Evolutionary conservation across 1,140 invertebrate genomes (phyloP).

Genomic region (Araneus ventricosus): DNA sequence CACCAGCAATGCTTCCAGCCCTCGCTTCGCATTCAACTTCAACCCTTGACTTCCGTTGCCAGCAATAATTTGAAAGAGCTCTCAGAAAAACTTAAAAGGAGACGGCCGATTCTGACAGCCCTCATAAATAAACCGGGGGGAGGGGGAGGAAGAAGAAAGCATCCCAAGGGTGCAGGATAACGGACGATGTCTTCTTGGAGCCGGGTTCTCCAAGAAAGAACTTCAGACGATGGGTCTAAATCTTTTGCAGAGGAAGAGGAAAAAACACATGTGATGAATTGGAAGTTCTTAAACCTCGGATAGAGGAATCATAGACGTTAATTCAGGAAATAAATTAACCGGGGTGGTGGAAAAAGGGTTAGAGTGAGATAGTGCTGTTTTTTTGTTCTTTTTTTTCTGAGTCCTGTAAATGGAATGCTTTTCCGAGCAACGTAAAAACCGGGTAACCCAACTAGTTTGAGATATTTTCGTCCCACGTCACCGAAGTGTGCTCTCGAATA

Average conservation of each 20-base stretch:
- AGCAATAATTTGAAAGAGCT: background rate
- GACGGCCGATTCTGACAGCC: background rate
- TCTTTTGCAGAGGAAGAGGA: background rate
- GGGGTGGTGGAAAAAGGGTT: background rate
- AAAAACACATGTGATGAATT: constrained; percentile 28
- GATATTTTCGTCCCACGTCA: background rate
- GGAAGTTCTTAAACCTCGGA: constrained; percentile 17
- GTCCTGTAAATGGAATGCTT: constrained; percentile 12
- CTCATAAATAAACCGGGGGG: constrained; percentile 44
- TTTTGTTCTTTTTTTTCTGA: background rate
- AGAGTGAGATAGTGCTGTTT: background rate
- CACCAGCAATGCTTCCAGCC: background rate
- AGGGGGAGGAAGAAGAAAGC: background rate
- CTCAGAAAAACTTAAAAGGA: constrained; percentile 10
- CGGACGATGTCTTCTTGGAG: constrained; percentile 19
- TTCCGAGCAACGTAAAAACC: constrained; percentile 15
- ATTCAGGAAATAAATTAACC: constrained; percentile 27
- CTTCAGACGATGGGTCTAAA: background rate
- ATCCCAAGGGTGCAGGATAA: constrained; percentile 42
- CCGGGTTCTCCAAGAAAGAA: background rate
- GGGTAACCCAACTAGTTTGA: background rate
- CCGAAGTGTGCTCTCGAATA: background rate
- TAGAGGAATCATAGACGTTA: constrained; percentile 44
- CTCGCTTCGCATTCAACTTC: background rate
- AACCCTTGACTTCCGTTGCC: constrained; percentile 23